Base-by-base conservation (phyloP, 2,113 vertebrate genomes). In the Rhynchopsitta pachyrhyncha region DNA sequence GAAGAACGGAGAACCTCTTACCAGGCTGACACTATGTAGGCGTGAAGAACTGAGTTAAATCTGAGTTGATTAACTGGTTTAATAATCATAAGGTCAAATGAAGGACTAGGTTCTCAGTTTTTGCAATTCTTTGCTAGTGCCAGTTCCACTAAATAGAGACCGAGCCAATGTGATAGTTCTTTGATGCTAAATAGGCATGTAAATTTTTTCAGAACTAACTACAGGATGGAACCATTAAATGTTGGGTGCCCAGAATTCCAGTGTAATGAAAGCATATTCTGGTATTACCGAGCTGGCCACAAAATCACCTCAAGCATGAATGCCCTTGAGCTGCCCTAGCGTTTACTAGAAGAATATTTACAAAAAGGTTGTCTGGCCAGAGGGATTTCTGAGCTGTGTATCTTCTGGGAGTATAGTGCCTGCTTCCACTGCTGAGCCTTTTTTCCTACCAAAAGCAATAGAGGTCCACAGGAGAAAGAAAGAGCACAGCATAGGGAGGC, bases 51-150 rank as follows among this genome's bases (percentile, higher is more conserved):
- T 64, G 73, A 91, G 74, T 86, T 96, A 94, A 90, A 89, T 79
- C 88, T 37, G 82, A 92, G 85, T 94, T 94, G 82, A 93, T 95
- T 97, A 94, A 93, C 90, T 92, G 60, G 88, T 92, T 93, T 96
- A 95, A 93, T 90, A 94, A 93, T 91, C 52, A 77, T 69, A 88
- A 94, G 86, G 82, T 90, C 82, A 94, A 84, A 95, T 75, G 75
- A 78, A 95, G 69, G 76, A 83, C 80, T 75, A 66, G 4, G 49
- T 93, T 90, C 80, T 93, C 47, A 92, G 73, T 31, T 96, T 92
- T n/a, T 60, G 50, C 24, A 70, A 55, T 60, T 92, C 60, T 88
- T 50, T 50, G 68, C 37, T 67, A 67, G 25, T 88, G 86, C 80
- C 73, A 94, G 0, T 76, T 94, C 52, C 20, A 47, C 52, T 68